These are phyloP conservation scores for Drosophila mimica DNA, from an alignment of 2,888 invertebrate genomes.

Conservation along the genomic window DNA sequence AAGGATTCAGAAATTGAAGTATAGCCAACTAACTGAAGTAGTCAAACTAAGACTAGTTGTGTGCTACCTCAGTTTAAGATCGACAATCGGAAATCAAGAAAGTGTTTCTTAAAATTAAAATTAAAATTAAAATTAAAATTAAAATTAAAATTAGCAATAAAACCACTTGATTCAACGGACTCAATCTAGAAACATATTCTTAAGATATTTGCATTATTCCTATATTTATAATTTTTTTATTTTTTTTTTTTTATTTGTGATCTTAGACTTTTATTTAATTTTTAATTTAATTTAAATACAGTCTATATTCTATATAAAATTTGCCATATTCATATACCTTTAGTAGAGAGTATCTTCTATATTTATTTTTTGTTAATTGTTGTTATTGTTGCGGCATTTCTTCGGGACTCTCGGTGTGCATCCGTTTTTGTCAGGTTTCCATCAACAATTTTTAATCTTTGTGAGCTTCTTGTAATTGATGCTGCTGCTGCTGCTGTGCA, in stretches of 20 bases:
- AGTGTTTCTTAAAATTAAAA: not conserved
- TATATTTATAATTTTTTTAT: too few relatives aligned
- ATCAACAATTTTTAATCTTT: slow-evolving; percentile 61
- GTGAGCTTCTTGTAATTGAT: slow-evolving; percentile 74
- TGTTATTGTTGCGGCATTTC: slow-evolving; percentile 2
- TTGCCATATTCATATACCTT: not conserved
- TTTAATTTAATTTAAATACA: not conserved
- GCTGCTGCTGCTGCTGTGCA: slow-evolving; percentile 62
- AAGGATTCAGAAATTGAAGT: not conserved
- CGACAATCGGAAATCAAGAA: not conserved
- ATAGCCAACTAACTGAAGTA: not conserved
- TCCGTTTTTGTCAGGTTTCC: slow-evolving; percentile 49
- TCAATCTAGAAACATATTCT: not conserved
- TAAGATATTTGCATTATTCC: not conserved
- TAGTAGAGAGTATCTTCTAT: slow-evolving; percentile 4
- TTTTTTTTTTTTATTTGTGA: not conserved
- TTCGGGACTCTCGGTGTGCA: slow-evolving; percentile 3
- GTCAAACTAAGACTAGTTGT: not conserved
- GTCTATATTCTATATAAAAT: not conserved
- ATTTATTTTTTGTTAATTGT: not conserved
- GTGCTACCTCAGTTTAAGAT: not conserved
- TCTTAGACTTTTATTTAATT: not conserved
- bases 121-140: not conserved
- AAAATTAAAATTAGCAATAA: not conserved
- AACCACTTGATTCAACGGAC: not conserved